Conservation (phyloP, 2,797 vertebrate species). For the Rhodeus uyekii region DNA sequence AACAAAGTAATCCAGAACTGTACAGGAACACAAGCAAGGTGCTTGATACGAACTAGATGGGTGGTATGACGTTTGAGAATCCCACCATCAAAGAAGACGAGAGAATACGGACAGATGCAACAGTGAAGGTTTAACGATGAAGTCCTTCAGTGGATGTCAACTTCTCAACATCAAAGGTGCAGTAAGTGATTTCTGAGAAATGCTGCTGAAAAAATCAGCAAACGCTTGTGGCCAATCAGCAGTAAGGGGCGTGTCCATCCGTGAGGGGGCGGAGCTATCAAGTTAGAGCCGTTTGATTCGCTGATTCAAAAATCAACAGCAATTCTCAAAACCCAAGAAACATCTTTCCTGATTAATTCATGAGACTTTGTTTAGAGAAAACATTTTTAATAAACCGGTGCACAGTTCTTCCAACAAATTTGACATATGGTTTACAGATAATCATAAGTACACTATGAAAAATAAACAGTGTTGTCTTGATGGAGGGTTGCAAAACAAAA, state of each 20-base stretch:
- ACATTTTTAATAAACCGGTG: slow-evolving; percentile 25
- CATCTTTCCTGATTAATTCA: not conserved
- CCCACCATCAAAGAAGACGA: not conserved
- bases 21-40: not conserved
- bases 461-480: not conserved
- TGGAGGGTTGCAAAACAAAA: not conserved
- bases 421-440: not conserved
- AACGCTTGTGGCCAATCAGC: not conserved
- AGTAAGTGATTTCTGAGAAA: not conserved
- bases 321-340: too few relatives aligned
- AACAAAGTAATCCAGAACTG: not conserved
- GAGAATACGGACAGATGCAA: not conserved
- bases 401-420: not conserved
- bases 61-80: not conserved
- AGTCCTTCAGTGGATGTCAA: not conserved
- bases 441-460: slow-evolving; percentile 11
- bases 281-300: not conserved
- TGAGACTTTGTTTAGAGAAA: slow-evolving; percentile 1
- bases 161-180: not conserved
- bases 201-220: not conserved
- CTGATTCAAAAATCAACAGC: not conserved
- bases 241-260: not conserved
- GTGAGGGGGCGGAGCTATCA: not conserved
- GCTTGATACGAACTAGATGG: not conserved
- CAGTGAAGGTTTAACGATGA: not conserved